phyloP scores from a whole-genome alignment of 2,888 invertebrate genomes.

The Coecobrya sp. region DNA sequence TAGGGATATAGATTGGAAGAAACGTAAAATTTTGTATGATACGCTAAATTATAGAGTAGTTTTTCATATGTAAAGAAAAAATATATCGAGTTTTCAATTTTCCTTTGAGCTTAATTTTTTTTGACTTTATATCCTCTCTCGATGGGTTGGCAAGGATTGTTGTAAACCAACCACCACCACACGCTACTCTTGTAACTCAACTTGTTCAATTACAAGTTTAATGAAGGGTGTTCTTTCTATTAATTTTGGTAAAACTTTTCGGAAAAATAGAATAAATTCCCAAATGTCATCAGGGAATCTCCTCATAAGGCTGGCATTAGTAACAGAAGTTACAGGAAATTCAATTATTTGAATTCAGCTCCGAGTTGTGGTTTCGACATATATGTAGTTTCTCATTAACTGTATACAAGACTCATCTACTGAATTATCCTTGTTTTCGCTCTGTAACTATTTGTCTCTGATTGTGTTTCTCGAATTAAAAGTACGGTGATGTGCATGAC shows the following conservation, averaged over 20 bases:
- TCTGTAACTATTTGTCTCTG: constrained; percentile 18
- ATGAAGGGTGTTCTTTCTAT: constrained; percentile 52
- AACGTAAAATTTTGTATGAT: neutral
- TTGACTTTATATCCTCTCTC: neutral
- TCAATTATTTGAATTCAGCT: constrained; percentile 38
- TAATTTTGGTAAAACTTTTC: constrained; percentile 43
- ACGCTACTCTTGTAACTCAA: neutral
- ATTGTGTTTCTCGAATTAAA: constrained; percentile 48
- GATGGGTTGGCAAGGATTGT: neutral
- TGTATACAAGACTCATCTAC: no score
- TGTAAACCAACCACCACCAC: neutral
- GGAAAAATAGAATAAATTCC: constrained; percentile 3
- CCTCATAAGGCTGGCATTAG: neutral
- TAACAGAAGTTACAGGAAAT: constrained; percentile 6
- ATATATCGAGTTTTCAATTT: constrained; percentile 1
- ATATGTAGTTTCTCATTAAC: no score
- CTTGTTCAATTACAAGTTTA: constrained; percentile 29
- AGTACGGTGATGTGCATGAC: constrained; percentile 15
- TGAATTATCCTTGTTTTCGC: neutral
- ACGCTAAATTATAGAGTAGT: constrained; percentile 9
- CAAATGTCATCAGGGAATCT: constrained; percentile 3
- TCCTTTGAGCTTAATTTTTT: neutral
- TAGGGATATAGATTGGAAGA: neutral
- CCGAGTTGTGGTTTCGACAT: constrained; percentile 5
- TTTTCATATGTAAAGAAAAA: neutral